Base-by-base conservation (phyloP, 2,888 invertebrate genomes). In the Stomorhina lunata region DNA sequence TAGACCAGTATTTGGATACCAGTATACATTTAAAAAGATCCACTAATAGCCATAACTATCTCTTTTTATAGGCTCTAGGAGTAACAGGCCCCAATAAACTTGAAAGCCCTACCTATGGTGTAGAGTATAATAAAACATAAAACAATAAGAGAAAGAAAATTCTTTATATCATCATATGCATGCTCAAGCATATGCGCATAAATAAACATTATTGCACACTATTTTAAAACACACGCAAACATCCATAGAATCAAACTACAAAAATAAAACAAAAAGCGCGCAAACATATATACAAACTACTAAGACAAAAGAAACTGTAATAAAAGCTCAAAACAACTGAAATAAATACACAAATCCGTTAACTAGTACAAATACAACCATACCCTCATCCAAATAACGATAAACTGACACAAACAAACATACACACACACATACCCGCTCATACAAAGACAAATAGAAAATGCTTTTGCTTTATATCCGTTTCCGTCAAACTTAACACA, bases 401-500 rank as follows among this genome's bases (percentile, higher is more conserved):
- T n/a, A n/a, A n/a, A n/a, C n/a, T 27, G 10, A 25, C 40, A 15
- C 25, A 2, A 27, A 29, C 12, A 17, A 2, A 29, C 43, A 3
- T 45, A 73, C 20, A 69, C 34, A 57, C 29, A 61, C 37, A 57
- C 15, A 78, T 63, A 59, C 48, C n/a, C 78, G 63, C 32, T 25
- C 43, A 55, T 63, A 59, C 55, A 53, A 65, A 81, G 57, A n/a
- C 29, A 40, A 68, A 73, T 59, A 29, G 27, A 71, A 57, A 73
- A 65, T 77, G 63, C 76, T 61, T 83, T 63, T 57, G 76, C 43
- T 22, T 2, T 17, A 25, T 20, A 63, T 83, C 68, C 83, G 57
- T 43, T 80, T 83, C 81, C 81, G 81, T 71, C 66, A 79, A 34
- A 79, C 69, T 79, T 71, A 55, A 55, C 68, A 32, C 50, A 50